Evolutionary conservation across 2,797 vertebrate species (phyloP).

Genomic region (Scyliorhinus canicula): DNA sequence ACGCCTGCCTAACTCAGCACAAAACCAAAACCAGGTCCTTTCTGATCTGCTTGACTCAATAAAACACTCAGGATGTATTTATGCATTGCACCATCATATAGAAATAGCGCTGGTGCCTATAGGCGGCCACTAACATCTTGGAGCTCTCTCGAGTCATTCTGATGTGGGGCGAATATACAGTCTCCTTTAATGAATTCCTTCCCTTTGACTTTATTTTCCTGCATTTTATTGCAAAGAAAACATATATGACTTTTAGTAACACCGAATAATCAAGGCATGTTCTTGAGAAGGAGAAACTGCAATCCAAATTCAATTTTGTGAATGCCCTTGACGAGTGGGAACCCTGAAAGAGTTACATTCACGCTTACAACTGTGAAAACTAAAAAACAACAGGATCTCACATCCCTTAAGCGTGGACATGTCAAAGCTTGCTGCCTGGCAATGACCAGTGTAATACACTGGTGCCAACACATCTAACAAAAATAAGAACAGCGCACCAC

Average conservation of each 20-base stretch:
- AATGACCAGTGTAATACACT: background rate
- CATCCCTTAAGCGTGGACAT: background rate
- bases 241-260: background rate
- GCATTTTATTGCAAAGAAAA: slow-evolving; percentile 5
- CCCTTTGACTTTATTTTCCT: background rate
- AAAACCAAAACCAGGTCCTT: background rate
- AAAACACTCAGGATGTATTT: background rate
- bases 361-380: background rate
- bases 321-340: background rate
- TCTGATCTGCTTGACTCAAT: background rate
- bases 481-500: background rate
- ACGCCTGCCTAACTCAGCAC: background rate
- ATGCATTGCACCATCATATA: background rate
- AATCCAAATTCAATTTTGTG: background rate
- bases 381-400: background rate
- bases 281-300: background rate
- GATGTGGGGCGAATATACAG: background rate
- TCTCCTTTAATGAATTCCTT: background rate
- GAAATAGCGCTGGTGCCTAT: background rate
- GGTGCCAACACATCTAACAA: background rate
- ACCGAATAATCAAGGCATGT: background rate
- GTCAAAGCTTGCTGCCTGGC: background rate
- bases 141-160: background rate
- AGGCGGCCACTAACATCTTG: background rate
- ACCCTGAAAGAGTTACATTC: background rate